Conservation (phyloP, 2,797 vertebrate genomes). For the Artibeus lituratus region DNA sequence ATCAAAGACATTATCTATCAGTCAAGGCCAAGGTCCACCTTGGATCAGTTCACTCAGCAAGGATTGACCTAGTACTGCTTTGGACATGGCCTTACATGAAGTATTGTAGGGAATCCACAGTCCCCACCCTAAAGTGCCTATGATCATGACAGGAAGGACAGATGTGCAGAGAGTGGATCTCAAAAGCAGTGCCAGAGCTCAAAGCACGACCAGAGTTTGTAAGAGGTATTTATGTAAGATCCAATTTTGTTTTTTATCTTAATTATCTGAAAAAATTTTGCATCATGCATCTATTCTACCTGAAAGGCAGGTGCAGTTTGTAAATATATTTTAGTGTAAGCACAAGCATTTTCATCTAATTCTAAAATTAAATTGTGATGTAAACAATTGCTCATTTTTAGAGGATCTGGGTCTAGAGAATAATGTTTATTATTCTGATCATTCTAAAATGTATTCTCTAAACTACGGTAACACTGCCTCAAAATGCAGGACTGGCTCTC, state of each 20-base stretch:
- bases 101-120: not conserved
- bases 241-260: not conserved
- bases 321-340: not conserved
- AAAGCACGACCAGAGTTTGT: not conserved
- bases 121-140: not conserved
- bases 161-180: not conserved
- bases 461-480: not conserved
- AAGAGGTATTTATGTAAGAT: not conserved
- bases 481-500: not conserved
- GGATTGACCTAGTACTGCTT: not conserved
- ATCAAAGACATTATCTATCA: slow-evolving; percentile 1
- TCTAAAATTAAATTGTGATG: not conserved
- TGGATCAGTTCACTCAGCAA: not conserved
- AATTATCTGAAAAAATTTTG: not conserved
- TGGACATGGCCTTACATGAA: not conserved
- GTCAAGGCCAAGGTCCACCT: not conserved
- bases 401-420: not conserved
- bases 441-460: not conserved
- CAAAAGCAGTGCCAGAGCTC: not conserved
- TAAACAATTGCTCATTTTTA: not conserved
- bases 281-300: not conserved
- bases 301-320: not conserved
- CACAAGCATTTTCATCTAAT: not conserved
- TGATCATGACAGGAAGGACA: not conserved
- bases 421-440: not conserved